These are phyloP conservation scores for Xestia sexstrigata DNA, from an alignment of 2,888 invertebrate species.

Conservation along the genomic window DNA sequence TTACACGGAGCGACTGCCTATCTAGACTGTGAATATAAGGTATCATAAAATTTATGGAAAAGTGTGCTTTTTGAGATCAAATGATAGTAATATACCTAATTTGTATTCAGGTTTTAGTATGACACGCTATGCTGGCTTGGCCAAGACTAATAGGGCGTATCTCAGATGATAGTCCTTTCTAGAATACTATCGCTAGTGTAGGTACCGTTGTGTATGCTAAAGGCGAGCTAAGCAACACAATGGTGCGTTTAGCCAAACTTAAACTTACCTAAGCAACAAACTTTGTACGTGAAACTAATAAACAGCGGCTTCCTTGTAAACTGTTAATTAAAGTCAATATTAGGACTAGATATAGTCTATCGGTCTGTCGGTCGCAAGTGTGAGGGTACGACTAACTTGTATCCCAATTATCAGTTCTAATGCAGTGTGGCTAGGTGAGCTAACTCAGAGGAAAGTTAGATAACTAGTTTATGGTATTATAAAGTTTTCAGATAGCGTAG, in stretches of 20 bases:
- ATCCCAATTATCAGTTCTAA: conserved; percentile 9
- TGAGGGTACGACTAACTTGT: conserved; percentile 4
- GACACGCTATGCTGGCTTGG: neutral
- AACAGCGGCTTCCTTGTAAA: conserved; percentile 3
- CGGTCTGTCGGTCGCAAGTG: neutral
- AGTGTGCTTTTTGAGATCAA: neutral
- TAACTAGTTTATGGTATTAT: neutral
- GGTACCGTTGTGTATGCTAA: neutral
- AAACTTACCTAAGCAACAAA: conserved; percentile 3
- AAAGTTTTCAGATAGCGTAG: neutral
- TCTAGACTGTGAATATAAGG: neutral
- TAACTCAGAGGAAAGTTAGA: neutral
- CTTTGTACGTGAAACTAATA: conserved; percentile 21
- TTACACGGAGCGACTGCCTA: too few species aligned
- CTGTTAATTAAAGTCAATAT: conserved; percentile 22
- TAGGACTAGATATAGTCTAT: neutral
- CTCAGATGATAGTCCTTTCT: neutral
- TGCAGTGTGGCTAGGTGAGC: neutral
- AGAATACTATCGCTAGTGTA: neutral
- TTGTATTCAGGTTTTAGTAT: neutral
- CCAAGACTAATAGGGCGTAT: neutral
- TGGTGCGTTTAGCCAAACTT: neutral
- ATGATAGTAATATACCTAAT: neutral
- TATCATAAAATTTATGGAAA: neutral
- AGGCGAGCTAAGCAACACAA: neutral